These are phyloP conservation scores for Nasalis larvatus DNA, from an alignment of 2,113 vertebrate genomes.

Conservation along the genomic window DNA sequence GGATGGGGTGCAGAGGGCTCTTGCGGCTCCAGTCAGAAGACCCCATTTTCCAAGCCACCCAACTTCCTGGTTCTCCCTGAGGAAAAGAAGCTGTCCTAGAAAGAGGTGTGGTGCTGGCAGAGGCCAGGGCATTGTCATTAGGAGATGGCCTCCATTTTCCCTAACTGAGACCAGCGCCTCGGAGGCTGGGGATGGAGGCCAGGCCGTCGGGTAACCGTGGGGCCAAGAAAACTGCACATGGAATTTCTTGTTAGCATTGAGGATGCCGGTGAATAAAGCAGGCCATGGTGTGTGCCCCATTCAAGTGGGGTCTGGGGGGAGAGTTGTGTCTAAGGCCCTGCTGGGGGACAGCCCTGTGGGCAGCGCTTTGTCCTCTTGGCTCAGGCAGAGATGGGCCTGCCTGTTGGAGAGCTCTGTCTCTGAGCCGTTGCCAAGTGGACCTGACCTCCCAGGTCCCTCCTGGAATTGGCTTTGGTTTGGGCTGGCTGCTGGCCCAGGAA, in stretches of 20 bases:
- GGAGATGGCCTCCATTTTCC: background rate
- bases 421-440: rapidly evolving
- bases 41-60: background rate
- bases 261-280: background rate
- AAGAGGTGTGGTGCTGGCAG: background rate
- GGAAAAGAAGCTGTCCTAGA: background rate
- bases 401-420: background rate
- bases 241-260: background rate
- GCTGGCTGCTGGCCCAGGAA: background rate
- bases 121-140: background rate
- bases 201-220: background rate
- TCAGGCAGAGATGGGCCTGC: background rate
- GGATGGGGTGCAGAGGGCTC: background rate
- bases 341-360: background rate
- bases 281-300: background rate
- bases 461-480: background rate
- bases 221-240: slow-evolving; percentile 7
- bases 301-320: background rate
- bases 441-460: background rate
- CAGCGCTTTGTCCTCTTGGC: background rate
- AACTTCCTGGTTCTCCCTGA: background rate
- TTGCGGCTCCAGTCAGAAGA: background rate
- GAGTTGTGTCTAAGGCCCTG: background rate
- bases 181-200: background rate
- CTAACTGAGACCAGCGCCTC: background rate